phyloP scores from a whole-genome alignment of 2,797 vertebrate genomes.

The Siniperca obscura region DNA sequence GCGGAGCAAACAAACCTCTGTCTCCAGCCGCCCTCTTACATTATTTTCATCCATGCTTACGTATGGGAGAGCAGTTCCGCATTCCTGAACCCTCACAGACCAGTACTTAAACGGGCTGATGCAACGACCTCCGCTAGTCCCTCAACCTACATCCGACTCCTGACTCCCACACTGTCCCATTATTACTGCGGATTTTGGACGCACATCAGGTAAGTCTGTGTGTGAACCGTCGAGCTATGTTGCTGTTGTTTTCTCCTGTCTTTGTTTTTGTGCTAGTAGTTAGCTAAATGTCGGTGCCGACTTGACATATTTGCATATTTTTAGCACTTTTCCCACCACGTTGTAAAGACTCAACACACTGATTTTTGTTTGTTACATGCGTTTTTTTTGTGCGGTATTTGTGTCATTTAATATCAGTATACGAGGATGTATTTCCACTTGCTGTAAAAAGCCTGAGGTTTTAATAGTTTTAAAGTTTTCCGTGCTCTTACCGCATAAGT shows the following conservation, averaged over 20 bases:
- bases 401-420: accelerated
- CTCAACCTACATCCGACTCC: conserved; percentile 58
- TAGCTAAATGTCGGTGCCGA: background rate
- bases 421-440: background rate
- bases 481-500: background rate
- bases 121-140: conserved; percentile 87
- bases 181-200: conserved; percentile 69
- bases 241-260: accelerated
- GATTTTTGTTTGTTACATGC: background rate
- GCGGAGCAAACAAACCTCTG: conserved; percentile 72
- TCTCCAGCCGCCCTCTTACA: conserved; percentile 63
- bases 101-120: conserved; percentile 94
- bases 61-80: conserved; percentile 92
- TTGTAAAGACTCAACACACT: conserved; percentile 1
- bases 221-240: background rate
- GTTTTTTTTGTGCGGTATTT: background rate
- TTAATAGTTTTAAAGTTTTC: conserved; percentile 58
- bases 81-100: conserved; percentile 90
- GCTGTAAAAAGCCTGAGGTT: background rate
- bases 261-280: conserved; percentile 1
- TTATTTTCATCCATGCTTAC: conserved; percentile 86
- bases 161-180: conserved; percentile 12
- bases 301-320: conserved; percentile 24
- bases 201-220: conserved; percentile 73
- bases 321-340: conserved; percentile 42